A percentile compares a stretch with the other conserved stretches of the same genome.
Conservation (phyloP, 1,140 invertebrate genomes). For the Sitophilus oryzae region DNA sequence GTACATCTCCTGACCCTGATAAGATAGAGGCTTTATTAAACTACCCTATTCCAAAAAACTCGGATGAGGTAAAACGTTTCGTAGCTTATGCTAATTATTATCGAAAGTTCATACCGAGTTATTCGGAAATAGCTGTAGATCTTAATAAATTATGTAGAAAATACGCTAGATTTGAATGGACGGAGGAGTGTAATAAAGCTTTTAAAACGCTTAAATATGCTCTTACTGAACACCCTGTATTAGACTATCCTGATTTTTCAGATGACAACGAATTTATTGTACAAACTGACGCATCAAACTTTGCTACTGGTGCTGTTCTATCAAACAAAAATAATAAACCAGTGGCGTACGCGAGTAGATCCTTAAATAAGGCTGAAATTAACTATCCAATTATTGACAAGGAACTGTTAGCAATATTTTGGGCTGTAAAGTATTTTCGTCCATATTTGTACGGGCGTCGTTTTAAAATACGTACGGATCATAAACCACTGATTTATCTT, state of each 20-base stretch:
- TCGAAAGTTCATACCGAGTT: constrained; percentile 37
- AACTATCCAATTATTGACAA: constrained; percentile 17
- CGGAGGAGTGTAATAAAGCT: too few species aligned
- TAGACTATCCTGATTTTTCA: constrained; percentile 41
- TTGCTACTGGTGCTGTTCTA: too few species aligned
- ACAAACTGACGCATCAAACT: too few species aligned
- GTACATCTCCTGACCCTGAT: too few species aligned
- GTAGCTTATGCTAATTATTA: constrained; percentile 38
- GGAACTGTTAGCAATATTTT: constrained; percentile 30
- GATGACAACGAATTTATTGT: constrained; percentile 15
- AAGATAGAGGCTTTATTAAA: constrained; percentile 36
- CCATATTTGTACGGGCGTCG: too few species aligned
- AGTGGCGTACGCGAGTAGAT: constrained; percentile 15
- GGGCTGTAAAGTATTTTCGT: constrained; percentile 21
- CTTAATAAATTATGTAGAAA: constrained; percentile 35
- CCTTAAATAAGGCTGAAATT: constrained; percentile 13
- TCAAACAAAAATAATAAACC: constrained; percentile 12
- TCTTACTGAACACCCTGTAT: constrained; percentile 35
- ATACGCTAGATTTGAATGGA: constrained; percentile 27
- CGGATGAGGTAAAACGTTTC: too few species aligned
- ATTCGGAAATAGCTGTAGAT: constrained; percentile 32
- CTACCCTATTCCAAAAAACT: constrained; percentile 29
- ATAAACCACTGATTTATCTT: too few species aligned
- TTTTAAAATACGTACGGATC: too few species aligned
- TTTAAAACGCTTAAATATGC: constrained; percentile 32